Evolutionary conservation across 2,797 vertebrate species (phyloP).

Genomic region (Helicolenus hilgendorfi): DNA sequence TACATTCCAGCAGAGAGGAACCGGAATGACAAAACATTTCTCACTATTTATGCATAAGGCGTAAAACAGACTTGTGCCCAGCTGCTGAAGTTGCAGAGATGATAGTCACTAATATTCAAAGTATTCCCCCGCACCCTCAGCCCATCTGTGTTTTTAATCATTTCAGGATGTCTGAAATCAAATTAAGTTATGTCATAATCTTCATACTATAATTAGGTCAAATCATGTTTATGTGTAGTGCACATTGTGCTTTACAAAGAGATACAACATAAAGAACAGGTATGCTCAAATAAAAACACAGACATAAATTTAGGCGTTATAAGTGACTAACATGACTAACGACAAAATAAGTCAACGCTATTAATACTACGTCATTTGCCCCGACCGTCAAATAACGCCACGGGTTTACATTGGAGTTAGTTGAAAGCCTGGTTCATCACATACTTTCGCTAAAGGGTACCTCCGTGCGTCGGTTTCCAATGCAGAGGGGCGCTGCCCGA

Average conservation of each 20-base stretch:
- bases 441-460: no score
- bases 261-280: neutral
- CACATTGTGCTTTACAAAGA: neutral
- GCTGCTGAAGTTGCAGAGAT: slow-evolving; percentile 13
- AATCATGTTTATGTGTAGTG: neutral
- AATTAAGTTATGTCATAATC: neutral
- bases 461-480: no score
- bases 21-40: slow-evolving; percentile 34
- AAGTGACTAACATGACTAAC: neutral
- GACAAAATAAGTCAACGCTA: no score
- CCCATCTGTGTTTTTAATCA: slow-evolving; percentile 6
- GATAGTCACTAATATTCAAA: neutral
- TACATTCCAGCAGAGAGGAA: slow-evolving; percentile 25
- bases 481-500: no score
- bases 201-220: neutral
- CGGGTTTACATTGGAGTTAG: no score
- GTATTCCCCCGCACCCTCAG: neutral
- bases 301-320: neutral
- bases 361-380: no score
- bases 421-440: no score
- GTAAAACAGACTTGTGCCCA: slow-evolving; percentile 6
- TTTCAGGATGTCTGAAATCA: slow-evolving; percentile 33
- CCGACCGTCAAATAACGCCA: no score
- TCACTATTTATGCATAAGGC: slow-evolving; percentile 11
- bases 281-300: neutral